phyloP scores from a whole-genome alignment of 2,113 vertebrate species.

The Rattus norvegicus region GRCr8 NC_086037.1:66568501-66569000 shows the following conservation, averaged over 20 bases:
- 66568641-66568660: not conserved
- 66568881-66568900: not conserved
- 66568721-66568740: not conserved
- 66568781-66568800: not conserved
- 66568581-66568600: not conserved
- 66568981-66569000: not conserved
- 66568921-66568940: not conserved
- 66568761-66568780: not conserved
- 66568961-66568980: not conserved
- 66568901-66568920: not conserved
- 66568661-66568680: not conserved
- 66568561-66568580: not conserved
- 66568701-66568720: not conserved
- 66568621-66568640: not conserved
- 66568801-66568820: not conserved
- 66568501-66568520: not conserved
- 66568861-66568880: not conserved
- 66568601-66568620: not conserved
- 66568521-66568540: not conserved
- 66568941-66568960: not conserved
- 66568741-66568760: not conserved
- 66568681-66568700: not conserved
- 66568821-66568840: not conserved
- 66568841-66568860: not conserved
- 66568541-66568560: not conserved